Base-by-base conservation (phyloP, 1,140 invertebrate genomes). In the Acromyrmex charruanus region DNA sequence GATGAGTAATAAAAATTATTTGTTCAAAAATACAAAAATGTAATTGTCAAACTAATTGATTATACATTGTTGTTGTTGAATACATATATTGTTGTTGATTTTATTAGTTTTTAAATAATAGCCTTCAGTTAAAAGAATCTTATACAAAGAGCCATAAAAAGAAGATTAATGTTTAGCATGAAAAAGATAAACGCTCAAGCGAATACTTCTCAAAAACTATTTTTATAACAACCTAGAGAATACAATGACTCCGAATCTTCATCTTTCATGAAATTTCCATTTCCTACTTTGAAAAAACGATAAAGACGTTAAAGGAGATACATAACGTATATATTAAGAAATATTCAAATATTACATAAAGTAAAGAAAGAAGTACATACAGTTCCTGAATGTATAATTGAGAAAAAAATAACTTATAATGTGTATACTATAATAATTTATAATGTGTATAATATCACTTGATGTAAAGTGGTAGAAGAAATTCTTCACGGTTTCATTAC, bases 121-220 rank as follows among this genome's bases (percentile, higher is more conserved):
- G 59, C 21, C 4, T 49, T 0, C 3, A 31, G 12, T 28, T 81
- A 55, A 71, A 71, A 28, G n/a, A 44, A 53, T 68, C 14, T 66
- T 53, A 72, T 3, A 16, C 5, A 21, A 72, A 44, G 10, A 44
- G 9, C 0, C 16, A n/a, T 49, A 25, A 61, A 59, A 49, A 49
- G 39, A 74, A 74, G 25, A 71, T 59, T 82, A 6, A 71, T 59
- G 10, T 72, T 72, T n/a, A 44, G 3, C 16, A 28, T 49, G 6
- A 7, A 49, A 44, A 12, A 59, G 59, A 31, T 49, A 61, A n/a
- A 61, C 25, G 49, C 35, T 58, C 5, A 7, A 55, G 21, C 31
- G 21, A 58, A 69, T 28, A 14, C 14, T 58, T 66, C 6, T 79
- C 6, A 65, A n/a, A 49, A 63, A 3, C 21, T 3, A 51, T n/a